Base-by-base conservation (phyloP, 2,797 vertebrate species). In the Melanotaenia parkinsoni region DNA sequence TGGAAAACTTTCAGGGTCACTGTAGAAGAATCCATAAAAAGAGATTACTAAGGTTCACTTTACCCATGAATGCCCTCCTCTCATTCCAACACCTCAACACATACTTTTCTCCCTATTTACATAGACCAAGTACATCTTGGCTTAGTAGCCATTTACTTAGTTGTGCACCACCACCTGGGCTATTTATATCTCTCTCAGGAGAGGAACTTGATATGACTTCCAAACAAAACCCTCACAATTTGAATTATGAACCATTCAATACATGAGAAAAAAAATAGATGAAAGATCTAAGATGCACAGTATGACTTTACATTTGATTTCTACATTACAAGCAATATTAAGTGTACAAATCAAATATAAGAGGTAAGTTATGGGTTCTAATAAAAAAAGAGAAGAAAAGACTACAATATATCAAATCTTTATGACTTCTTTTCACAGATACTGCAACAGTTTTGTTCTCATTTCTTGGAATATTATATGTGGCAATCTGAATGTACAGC, bases 91-190 rank as follows among this genome's bases (percentile, higher is more conserved):
- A 74, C 67, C 76, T 80, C 83, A 72, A 74, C 74, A 75, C 79
- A 82, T 74, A 79, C 75, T 77, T 76, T 64, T 76, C 74, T 74
- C 63, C 71, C 28, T 82, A 83, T 90, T 90, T 91, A 77, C 80
- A 83, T 79, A 74, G 67, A 56, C 73, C 75, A 68, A 80, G 76
- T 65, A 67, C 75, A 84, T 74, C 68, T 86, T 86, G 84, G 86
- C 86, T 89, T 85, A 80, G 86, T 90, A 86, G 88, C 88, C 82
- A 88, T 90, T 92, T 89, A 92, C 89, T 91, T 89, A 89, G 90
- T 87, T 89, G 83, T 85, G 83, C 66, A 70, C 73, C 67, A 81
- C 87, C 89, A 91, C 89, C 88, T 91, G 85, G 84, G 72, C 86
- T 89, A 91, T 92, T 91, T 90, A 77, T 78, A 82, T 81, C 77